phyloP scores from a whole-genome alignment of 2,888 invertebrate species.

The Oscheius sp. region DNA sequence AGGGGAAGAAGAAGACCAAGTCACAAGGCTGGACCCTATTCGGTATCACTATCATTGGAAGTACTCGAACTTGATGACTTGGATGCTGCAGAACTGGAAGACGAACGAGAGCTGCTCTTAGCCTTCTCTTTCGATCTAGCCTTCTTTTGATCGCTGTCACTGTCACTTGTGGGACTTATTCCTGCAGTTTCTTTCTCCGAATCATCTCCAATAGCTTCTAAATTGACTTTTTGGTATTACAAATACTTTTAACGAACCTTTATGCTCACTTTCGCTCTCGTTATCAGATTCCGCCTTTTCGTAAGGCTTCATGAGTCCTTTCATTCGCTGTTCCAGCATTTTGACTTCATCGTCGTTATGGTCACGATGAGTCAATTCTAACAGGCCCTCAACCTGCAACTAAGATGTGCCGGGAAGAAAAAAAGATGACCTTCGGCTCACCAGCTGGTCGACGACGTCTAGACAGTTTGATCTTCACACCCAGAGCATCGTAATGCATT shows the following conservation, averaged over 20 bases:
- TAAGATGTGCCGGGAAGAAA: not conserved
- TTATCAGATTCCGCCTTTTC: conserved; percentile 27
- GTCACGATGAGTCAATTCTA: conserved; percentile 13
- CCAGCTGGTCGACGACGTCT: conserved; percentile 56
- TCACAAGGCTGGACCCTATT: too few relatives aligned
- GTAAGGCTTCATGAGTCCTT: conserved; percentile 8
- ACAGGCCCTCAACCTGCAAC: conserved; percentile 10
- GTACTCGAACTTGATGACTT: not conserved
- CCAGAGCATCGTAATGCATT: conserved; percentile 76
- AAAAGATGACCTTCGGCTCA: conserved; percentile 5
- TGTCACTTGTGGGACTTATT: too few relatives aligned
- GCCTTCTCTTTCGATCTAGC: not conserved
- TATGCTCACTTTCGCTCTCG: not conserved
- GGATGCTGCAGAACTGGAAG: not conserved
- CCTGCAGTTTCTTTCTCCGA: too few relatives aligned
- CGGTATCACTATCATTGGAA: not conserved
- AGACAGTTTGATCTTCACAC: conserved; percentile 75
- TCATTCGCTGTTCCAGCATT: not conserved
- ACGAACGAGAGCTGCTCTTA: not conserved
- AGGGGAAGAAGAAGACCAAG: too few relatives aligned
- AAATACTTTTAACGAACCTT: not conserved
- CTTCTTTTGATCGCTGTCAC: not conserved
- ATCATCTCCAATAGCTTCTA: too few relatives aligned
- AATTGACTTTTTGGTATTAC: not conserved
- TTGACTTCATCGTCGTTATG: conserved; percentile 10